A percentile compares a stretch with the other conserved stretches of the same genome.
These are phyloP conservation scores for Fregata magnificens DNA, from an alignment of 2,113 vertebrate genomes.

Conservation along the genomic window DNA sequence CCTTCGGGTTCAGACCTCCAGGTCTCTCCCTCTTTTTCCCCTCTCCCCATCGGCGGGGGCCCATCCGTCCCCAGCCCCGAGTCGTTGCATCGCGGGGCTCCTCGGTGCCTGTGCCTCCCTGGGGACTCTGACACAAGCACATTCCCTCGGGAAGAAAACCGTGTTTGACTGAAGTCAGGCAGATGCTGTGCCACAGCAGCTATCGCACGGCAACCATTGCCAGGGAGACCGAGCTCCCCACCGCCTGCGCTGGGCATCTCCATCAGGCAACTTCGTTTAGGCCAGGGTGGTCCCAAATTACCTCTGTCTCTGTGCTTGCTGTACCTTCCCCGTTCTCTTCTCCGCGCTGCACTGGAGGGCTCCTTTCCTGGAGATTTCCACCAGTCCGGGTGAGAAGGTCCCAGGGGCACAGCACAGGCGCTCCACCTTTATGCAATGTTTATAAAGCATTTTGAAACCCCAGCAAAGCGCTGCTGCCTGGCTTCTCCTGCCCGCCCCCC, in stretches of 20 bases:
- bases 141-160: not conserved
- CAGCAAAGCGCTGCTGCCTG: accelerated
- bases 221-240: slow-evolving; percentile 32
- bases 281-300: not conserved
- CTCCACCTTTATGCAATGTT: accelerated
- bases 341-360: accelerated
- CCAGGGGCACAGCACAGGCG: not conserved
- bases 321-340: not conserved
- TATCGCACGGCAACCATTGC: slow-evolving; percentile 42
- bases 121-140: accelerated
- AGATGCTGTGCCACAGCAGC: not conserved
- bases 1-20: accelerated
- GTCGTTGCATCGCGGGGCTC: accelerated
- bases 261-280: not conserved
- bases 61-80: not conserved
- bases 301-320: too few species aligned
- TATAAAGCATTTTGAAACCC: not conserved
- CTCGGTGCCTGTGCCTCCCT: not conserved
- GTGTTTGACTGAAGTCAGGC: not conserved
- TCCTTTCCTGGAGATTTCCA: not conserved
- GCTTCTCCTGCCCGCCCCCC: not conserved
- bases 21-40: not conserved
- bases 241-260: not conserved
- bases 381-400: too few species aligned
- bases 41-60: not conserved